Evolutionary conservation across 2,888 invertebrate genomes (phyloP).

Genomic region (Poecilus cupreus): DNA sequence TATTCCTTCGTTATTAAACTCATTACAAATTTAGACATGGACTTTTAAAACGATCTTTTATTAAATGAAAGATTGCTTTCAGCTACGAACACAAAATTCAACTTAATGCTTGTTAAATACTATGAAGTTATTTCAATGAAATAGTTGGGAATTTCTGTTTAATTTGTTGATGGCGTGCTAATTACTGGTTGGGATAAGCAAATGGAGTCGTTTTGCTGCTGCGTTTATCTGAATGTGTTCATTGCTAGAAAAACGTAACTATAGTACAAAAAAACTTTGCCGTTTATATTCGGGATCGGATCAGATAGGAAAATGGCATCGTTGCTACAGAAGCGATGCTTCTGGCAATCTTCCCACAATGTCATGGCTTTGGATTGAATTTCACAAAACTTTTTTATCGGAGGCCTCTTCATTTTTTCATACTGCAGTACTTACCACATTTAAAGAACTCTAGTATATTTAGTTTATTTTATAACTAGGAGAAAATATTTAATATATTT

Average conservation of each 20-base stretch:
- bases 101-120: neutral
- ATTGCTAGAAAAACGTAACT: slow-evolving; percentile 1
- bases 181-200: slow-evolving; percentile 1
- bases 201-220: slow-evolving; percentile 5
- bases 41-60: neutral
- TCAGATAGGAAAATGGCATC: slow-evolving; percentile 23
- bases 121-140: neutral
- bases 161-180: slow-evolving; percentile 20
- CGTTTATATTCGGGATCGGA: slow-evolving; percentile 12
- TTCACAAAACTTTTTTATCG: slow-evolving; percentile 4
- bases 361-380: slow-evolving; percentile 5
- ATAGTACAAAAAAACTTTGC: slow-evolving; percentile 14
- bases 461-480: too few relatives aligned
- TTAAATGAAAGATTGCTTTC: neutral
- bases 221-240: neutral
- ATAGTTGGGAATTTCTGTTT: slow-evolving; percentile 13
- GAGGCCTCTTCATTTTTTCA: neutral
- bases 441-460: too few relatives aligned
- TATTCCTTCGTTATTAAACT: neutral
- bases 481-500: too few relatives aligned
- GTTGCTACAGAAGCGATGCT: neutral
- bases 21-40: neutral
- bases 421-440: neutral
- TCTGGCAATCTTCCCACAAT: slow-evolving; percentile 6
- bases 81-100: neutral